Percentiles rank a stretch among this genome's conserved stretches.
These are phyloP conservation scores for Pyrochroa serraticornis DNA, from an alignment of 2,888 invertebrate genomes.

Conservation along the genomic window DNA sequence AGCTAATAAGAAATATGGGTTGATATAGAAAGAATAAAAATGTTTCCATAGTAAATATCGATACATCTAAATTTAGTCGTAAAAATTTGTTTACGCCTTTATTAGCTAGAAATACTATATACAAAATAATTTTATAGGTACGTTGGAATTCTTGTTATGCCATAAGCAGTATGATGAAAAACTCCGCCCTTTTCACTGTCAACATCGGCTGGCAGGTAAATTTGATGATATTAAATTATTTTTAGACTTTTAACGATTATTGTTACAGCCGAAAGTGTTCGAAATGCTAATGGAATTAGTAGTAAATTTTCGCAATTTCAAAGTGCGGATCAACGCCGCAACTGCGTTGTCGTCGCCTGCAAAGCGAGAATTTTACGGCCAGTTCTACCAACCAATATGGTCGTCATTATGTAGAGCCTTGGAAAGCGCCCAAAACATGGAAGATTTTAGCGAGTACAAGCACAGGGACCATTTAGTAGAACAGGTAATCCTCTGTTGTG, in stretches of 20 bases:
- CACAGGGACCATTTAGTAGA: slow-evolving; percentile 86
- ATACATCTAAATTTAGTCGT: background rate
- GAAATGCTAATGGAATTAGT: slow-evolving; percentile 69
- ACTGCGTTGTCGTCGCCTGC: slow-evolving; percentile 72
- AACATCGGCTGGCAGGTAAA: slow-evolving; percentile 60
- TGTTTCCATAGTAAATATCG: too few species aligned
- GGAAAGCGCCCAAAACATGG: slow-evolving; percentile 77
- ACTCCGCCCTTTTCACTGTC: slow-evolving; percentile 59
- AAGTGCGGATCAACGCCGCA: slow-evolving; percentile 88
- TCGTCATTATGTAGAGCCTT: slow-evolving; percentile 73
- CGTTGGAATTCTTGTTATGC: slow-evolving; percentile 94
- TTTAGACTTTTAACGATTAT: slow-evolving; percentile 2
- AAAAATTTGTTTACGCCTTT: too few species aligned
- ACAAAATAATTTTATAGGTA: slow-evolving; percentile 60
- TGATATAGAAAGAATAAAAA: too few species aligned
- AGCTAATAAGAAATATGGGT: too few species aligned
- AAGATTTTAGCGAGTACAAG: slow-evolving; percentile 83
- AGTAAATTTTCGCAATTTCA: slow-evolving; percentile 80
- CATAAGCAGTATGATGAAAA: slow-evolving; percentile 78
- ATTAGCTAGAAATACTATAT: too few species aligned
- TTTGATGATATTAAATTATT: background rate
- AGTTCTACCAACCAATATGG: slow-evolving; percentile 70
- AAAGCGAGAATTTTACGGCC: slow-evolving; percentile 68
- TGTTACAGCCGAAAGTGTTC: slow-evolving; percentile 67
- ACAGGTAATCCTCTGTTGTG: slow-evolving; percentile 63